phyloP scores from a whole-genome alignment of 2,797 vertebrate genomes.

The Phyllotis vaccarum region DNA sequence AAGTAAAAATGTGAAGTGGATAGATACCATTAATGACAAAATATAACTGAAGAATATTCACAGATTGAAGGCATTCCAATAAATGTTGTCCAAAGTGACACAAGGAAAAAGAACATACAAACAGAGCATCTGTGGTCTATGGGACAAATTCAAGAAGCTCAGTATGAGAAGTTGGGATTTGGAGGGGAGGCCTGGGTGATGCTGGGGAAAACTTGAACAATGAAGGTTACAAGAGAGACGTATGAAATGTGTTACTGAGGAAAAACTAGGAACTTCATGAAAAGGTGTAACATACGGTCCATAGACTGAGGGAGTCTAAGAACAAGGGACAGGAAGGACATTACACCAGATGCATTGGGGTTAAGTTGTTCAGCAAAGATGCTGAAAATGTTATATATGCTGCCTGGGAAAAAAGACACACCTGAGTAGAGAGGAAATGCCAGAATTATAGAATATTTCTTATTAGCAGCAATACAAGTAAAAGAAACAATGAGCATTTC shows the following conservation, averaged over 20 bases:
- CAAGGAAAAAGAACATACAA: neutral
- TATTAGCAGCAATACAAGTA: conserved; percentile 29
- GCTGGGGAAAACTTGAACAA: neutral
- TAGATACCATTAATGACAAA: neutral
- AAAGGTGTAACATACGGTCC: neutral
- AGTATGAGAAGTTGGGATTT: neutral
- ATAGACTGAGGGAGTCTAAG: neutral
- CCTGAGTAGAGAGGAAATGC: neutral
- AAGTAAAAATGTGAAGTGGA: neutral
- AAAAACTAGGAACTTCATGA: neutral
- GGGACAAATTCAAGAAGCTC: neutral
- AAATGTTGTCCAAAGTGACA: neutral
- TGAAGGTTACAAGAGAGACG: neutral
- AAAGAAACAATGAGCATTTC: neutral
- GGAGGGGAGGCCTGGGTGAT: neutral
- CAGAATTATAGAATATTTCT: conserved; percentile 1
- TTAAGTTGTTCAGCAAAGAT: neutral
- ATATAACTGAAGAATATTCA: neutral
- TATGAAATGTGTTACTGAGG: neutral
- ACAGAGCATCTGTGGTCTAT: neutral
- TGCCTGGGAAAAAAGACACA: neutral
- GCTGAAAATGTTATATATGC: neutral
- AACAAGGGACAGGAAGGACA: neutral
- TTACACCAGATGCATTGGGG: neutral
- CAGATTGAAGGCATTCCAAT: neutral